Base-by-base conservation (phyloP, 1,140 invertebrate species). In the Pogonognathellus flavescens region DNA sequence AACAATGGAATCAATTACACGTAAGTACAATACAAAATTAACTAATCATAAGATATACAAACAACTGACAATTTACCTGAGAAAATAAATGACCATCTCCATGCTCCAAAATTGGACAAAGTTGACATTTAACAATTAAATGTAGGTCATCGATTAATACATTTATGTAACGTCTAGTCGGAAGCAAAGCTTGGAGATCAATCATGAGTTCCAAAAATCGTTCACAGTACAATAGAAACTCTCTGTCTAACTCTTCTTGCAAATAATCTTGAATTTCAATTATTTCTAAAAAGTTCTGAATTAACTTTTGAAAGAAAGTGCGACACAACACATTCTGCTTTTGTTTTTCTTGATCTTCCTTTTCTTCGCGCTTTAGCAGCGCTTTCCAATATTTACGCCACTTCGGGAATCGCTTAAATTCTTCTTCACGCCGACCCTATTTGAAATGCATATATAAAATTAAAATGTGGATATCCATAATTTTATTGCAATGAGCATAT, bases 131-230 rank as follows among this genome's bases (percentile, higher is more conserved):
- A 0, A 98, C 97, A 16, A 99, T 95, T 3, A 99, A 91, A 90
- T 99, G 98, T 88, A 95, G 95, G 91, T 98, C 97, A 91, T 99
- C 97, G 89, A 99, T 92, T 0, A 99, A 94, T 0, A 95, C 96
- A 91, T 99, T 99, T 90, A 99, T 98, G 91, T 99, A 99, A 76
- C 98, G 93, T 80, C 98, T 93, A 0, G 98, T 99, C 0, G 97
- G 97, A 86, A 99, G 91, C 82, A 99, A 92, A 22, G 98, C 97
- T 90, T 99, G 97, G 80, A 99, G 92, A 90, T 99, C 99, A 87
- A 99, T 98, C 90, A 99, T 93, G 52, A 99, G 92, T 91, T 99
- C 97, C 52, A 99, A 90, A 91, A 99, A 99, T 85, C 98, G 93
- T 92, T 99, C 98, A 91, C 96, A 98, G 90, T 98, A 99, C 85